phyloP scores from a whole-genome alignment of 2,113 vertebrate genomes.

The Suricata suricatta region DNA sequence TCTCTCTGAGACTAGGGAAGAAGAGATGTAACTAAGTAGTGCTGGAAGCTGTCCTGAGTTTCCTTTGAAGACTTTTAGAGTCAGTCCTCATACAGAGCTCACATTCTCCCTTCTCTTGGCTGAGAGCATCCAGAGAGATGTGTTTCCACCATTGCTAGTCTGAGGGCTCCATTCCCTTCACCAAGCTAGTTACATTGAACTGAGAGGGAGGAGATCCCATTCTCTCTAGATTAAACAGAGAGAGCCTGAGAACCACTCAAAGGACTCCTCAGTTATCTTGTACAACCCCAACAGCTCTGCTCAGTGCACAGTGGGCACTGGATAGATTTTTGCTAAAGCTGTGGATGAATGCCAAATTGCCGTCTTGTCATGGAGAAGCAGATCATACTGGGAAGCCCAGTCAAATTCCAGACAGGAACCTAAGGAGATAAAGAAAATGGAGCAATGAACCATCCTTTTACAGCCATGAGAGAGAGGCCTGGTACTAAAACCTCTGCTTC shows the following conservation, averaged over 20 bases:
- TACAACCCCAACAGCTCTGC: not conserved
- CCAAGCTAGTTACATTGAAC: not conserved
- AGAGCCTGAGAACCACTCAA: not conserved
- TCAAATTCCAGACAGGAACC: not conserved
- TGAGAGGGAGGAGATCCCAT: not conserved
- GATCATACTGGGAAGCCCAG: not conserved
- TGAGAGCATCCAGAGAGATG: not conserved
- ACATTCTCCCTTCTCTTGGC: not conserved
- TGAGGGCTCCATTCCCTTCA: not conserved
- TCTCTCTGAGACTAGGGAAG: not conserved
- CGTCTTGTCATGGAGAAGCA: not conserved
- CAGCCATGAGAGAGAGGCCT: not conserved
- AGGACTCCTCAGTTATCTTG: not conserved
- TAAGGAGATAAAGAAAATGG: not conserved
- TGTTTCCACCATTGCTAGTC: not conserved
- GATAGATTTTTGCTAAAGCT: not conserved
- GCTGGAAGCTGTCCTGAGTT: not conserved
- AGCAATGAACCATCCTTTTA: not conserved
- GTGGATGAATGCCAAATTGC: not conserved
- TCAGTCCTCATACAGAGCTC: not conserved
- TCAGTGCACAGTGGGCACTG: not conserved
- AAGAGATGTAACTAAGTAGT: not conserved
- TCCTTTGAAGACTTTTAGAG: not conserved
- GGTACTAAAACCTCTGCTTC: not conserved
- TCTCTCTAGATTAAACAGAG: not conserved